Conservation (phyloP, 2,113 vertebrate genomes). For the Lepus americanus region DNA sequence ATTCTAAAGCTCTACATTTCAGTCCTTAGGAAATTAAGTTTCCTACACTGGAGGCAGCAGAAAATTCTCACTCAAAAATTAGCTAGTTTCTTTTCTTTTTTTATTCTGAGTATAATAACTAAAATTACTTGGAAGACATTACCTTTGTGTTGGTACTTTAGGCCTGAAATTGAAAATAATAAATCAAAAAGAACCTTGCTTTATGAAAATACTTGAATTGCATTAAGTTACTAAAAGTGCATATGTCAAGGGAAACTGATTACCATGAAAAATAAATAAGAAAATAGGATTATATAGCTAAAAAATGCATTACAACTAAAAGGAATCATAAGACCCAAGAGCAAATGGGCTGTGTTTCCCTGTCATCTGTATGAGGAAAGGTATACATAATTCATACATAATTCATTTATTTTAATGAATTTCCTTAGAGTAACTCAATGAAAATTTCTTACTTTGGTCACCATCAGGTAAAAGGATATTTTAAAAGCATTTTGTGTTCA, state of each 20-base stretch:
- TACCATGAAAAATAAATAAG: constrained; percentile 71
- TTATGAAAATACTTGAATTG: neutral
- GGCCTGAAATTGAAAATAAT: neutral
- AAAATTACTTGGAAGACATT: constrained; percentile 12
- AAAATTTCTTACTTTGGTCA: constrained; percentile 69
- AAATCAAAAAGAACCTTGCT: constrained; percentile 8
- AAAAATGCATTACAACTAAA: constrained; percentile 68
- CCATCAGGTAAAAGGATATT: constrained; percentile 54
- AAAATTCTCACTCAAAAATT: constrained; percentile 22
- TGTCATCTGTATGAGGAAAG: constrained; percentile 60
- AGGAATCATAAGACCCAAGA: constrained; percentile 26
- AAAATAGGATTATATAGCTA: neutral
- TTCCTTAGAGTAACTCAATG: constrained; percentile 64
- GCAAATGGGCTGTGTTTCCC: constrained; percentile 41
- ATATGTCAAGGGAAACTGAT: neutral
- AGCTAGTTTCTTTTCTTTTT: neutral
- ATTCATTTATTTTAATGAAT: constrained; percentile 67
- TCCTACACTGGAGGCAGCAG: neutral
- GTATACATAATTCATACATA: neutral
- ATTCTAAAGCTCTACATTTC: neutral
- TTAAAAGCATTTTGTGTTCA: constrained; percentile 62
- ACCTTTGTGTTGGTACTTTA: constrained; percentile 15
- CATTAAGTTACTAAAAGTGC: constrained; percentile 20
- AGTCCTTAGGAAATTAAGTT: constrained; percentile 11
- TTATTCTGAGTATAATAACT: neutral